Base-by-base conservation (phyloP, 2,888 invertebrate genomes). In the Malthinus seriepunctatus region DNA sequence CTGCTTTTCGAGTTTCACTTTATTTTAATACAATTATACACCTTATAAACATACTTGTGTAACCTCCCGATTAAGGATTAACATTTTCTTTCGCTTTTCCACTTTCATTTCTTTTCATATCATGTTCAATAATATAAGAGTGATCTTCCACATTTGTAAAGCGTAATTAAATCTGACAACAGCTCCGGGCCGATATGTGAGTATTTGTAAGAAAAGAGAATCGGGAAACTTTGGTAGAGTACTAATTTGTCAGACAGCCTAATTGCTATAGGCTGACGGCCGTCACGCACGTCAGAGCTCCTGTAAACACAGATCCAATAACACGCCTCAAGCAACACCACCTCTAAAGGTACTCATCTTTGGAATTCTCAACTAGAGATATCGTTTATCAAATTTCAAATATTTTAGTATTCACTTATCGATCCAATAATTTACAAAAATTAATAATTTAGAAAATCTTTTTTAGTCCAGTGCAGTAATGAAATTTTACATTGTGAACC, bases 211-310 rank as follows among this genome's bases (percentile, higher is more conserved):
- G 59, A 52, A 56, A 52, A 56, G 51, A 48, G 56, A 54, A 50
- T 53, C 44, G 51, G 38, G 51, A 60, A 60, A 60, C 52, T 60
- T 60, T 56, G 51, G 57, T 47, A 46, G 54, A 60, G 59, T 54
- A 60, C 57, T 63, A 63, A 63, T 63, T 63, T 63, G 63, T 63
- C 60, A 63, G 63, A 60, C 57, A 57, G 57, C 53, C 57, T 63
- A 63, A 63, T 63, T 60, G 63, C 63, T 51, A 54, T 53, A 48
- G 48, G 56, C 54, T 60, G 55, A 55, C 60, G 60, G 52, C 57
- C 56, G 60, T 63, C 63, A 52, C 63, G 63, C 54, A 59, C 59
- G 63, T 60, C 55, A 60, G 46, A 51, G 51, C 31, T 33, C 47
- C 55, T 60, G 56, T 60, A 63, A 60, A 60, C 60, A 60, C 51